Base-by-base conservation (phyloP, 2,888 invertebrate genomes). In the Aporophyla nigra region DNA sequence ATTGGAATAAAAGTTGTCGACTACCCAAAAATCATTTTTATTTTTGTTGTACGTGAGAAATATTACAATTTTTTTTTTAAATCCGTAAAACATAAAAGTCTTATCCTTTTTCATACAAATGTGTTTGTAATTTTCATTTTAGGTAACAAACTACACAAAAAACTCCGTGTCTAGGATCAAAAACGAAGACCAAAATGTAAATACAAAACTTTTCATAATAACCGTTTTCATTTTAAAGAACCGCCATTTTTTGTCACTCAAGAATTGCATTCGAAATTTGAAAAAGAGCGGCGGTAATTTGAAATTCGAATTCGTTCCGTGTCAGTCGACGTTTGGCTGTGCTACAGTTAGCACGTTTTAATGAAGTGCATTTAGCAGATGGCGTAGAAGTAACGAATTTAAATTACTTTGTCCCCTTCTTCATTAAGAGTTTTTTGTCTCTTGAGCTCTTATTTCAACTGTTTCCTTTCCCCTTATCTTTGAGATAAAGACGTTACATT, bases 331-430 rank as follows among this genome's bases (percentile, higher is more conserved):
- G 87, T 87, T 85, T 87, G 84, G 85, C 92, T 88, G 80, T 89
- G 86, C 85, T 86, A 89, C 90, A 87, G 92, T 92, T 92, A 92
- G 93, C 93, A 92, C 93, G 92, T 92, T 91, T 93, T 94, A 94
- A 95, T 93, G 92, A 95, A 94, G 93, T 93, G 93, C 93, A 93
- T 93, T 93, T 92, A 92, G 85, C 94, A 94, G 94, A 94, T 93
- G 94, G 92, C 90, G 90, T 88, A 88, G 86, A 87, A 89, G 89
- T 93, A 92, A 93, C 92, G 91, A 93, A 94, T 94, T 95, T 91
- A 93, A 95, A 94, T 93, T 90, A 93, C 91, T 93, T 91, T 89
- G 88, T 88, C 89, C 84, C 83, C 83, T 88, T 89, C 91, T 92
- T 92, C 91, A 91, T 93, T 93, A 93, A 89, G 90, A 90, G 83